A percentile compares a stretch with the other conserved stretches of the same genome.
These are phyloP conservation scores for Zalophus californianus DNA, from an alignment of 2,797 vertebrate genomes.

Conservation along the genomic window DNA sequence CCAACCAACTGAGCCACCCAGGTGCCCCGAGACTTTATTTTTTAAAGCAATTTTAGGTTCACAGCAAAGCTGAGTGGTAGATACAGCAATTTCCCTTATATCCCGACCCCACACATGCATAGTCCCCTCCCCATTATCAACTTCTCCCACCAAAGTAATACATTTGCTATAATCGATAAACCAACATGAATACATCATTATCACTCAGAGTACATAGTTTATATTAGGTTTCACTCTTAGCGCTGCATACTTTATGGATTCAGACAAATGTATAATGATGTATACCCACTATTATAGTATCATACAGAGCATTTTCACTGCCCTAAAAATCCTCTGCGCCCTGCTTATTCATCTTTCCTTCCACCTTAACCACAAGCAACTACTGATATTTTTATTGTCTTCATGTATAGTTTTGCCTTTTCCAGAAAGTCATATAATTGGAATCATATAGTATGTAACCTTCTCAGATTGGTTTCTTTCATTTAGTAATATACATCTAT, in stretches of 20 bases:
- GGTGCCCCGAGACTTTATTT: neutral
- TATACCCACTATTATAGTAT: too few species aligned
- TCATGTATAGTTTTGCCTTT: neutral
- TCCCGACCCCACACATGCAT: rapidly evolving
- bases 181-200: neutral
- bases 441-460: neutral
- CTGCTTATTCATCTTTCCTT: too few species aligned
- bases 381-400: neutral
- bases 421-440: neutral
- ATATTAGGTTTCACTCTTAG: neutral
- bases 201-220: neutral
- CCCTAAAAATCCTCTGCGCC: neutral
- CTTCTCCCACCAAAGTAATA: neutral
- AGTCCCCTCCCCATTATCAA: neutral
- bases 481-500: neutral
- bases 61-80: neutral
- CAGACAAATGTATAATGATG: neutral
- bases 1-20: too few species aligned
- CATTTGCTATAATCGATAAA: neutral
- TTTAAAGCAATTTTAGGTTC: neutral
- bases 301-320: neutral
- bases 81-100: neutral
- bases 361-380: neutral
- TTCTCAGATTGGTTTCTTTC: neutral
- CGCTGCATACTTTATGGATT: neutral